These are phyloP conservation scores for Oscheius myriophilus DNA, from an alignment of 2,888 invertebrate genomes.

Conservation along the genomic window DNA sequence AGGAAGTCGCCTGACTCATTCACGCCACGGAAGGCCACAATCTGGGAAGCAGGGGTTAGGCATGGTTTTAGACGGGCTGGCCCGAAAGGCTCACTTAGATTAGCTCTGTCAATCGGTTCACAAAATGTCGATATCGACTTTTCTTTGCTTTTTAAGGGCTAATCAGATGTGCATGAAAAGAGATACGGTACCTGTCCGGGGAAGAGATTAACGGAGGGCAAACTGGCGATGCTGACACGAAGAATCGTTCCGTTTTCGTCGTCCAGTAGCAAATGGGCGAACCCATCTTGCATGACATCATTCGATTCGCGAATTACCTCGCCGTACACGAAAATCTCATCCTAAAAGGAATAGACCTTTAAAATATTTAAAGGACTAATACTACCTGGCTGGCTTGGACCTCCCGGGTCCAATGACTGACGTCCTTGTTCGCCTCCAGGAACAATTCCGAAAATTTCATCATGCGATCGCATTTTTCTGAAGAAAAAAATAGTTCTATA, in stretches of 20 bases:
- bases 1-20: conserved; percentile 35
- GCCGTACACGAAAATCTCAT: conserved; percentile 40
- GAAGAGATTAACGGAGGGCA: conserved; percentile 36
- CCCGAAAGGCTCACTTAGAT: no score
- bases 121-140: no score
- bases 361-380: conserved; percentile 3
- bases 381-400: background rate
- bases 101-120: no score
- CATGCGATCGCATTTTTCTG: conserved; percentile 23
- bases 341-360: conserved; percentile 11
- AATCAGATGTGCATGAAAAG: no score
- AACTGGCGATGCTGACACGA: conserved; percentile 35
- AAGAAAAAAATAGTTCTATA: conserved; percentile 7
- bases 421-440: conserved; percentile 3
- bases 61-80: no score
- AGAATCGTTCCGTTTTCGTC: conserved; percentile 44
- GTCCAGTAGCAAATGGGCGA: conserved; percentile 37
- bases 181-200: conserved; percentile 40
- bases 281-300: conserved; percentile 34
- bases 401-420: conserved; percentile 11
- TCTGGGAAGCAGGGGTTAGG: conserved; percentile 11
- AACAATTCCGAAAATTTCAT: conserved; percentile 11
- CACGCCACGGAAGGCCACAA: conserved; percentile 35
- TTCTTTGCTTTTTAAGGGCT: no score
- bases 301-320: conserved; percentile 38